Base-by-base conservation (phyloP, 37 sponge, comb jelly and placozoan species). In the Cliona cf. orientalis region DNA sequence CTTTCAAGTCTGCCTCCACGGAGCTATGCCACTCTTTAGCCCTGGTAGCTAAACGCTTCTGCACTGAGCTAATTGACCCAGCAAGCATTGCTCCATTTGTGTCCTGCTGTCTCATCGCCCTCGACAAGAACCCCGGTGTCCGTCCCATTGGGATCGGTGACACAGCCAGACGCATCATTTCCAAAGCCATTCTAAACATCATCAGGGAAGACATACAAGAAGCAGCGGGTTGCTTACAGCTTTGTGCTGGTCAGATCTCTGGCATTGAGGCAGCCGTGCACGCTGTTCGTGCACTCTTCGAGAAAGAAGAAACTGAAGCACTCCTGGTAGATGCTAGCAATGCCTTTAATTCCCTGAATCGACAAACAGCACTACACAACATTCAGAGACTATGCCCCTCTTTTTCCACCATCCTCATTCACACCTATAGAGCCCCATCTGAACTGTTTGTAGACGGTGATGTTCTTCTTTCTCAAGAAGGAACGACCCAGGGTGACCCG, bases 401-500 rank as follows among this genome's bases (percentile, higher is more conserved):
- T 21, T 41, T 81, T 9, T 17, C 81, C 41, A 69, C 71, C 14
- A 35, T 81, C 6, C 42, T 71, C 17, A 81, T 81, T 32, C 70
- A 69, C 71, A 71, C 61, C 21, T 81, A 81, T 61, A 69, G 81
- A 23, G 43, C 62, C 33, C 62, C 81, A 9, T 21, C 81, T 26
- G 66, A 60, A 28, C 78, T 78, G 25, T 78, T 78, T 38, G 78
- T 78, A 2, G 69, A 80, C 68, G 80, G 80, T n/a, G 69, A 66
- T 32, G n/a, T 23, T 7, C 31, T 81, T 12, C 42, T 32, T 39
- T 81, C 82, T 31, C 40, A 59, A 53, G 80, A 80, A 53, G 80
- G 80, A 26, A 66, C 80, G n/a, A n/a, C n/a, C n/a, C 79, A 75
- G n/a, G 78, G 78, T 34, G 78, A 78, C 31, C 78, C 78, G n/a